Base-by-base conservation (phyloP, 2,888 invertebrate species). In the Papilio protenor region DNA sequence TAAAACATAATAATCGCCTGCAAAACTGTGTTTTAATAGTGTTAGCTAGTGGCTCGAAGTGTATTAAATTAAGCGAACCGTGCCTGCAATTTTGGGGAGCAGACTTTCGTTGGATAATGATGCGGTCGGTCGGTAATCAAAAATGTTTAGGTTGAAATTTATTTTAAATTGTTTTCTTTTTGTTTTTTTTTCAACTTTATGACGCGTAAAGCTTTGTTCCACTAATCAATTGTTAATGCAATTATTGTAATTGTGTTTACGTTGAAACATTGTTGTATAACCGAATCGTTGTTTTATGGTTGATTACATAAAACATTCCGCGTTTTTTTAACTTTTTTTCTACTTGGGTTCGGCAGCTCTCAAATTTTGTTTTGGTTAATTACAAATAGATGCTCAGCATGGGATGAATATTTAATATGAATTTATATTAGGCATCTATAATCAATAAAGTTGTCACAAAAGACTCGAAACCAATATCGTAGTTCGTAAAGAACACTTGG, bases 401-500 rank as follows among this genome's bases (percentile, higher is more conserved):
- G 23, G 23, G 0, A 23, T 59, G 11, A 59, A 59, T 23, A 23
- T 59, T 12, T 64, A 64, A 16, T 64, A 33, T 12, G 27, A 40
- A 18, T 66, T 64, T 8, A 64, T 18, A 57, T 40, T 6, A 14
- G 14, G 14, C 12, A 27, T 27, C 8, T 55, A n/a, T 14, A 66
- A 66, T 45, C 66, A 45, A 66, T 66, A 45, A 66, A 45, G 21
- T 45, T 66, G 45, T 45, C 66, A 66, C 66, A 55, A 55, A 27
- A 57, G 55, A 57, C 72, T 52, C 33, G 72, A 72, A 55, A 72
- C 5, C 72, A 72, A 72, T 72, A 55, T 72, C 72, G 72, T 33
- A 66, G 66, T 72, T 72, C 55, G 14, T 33, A 55, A 33, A 52
- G 55, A 72, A 72, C 52, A 33, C 52, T 52, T 40, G 72, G 52